Percentiles rank a stretch among this genome's conserved stretches.
These are phyloP conservation scores for Calameuta idolon DNA, from an alignment of 2,888 invertebrate species.

Conservation along the genomic window DNA sequence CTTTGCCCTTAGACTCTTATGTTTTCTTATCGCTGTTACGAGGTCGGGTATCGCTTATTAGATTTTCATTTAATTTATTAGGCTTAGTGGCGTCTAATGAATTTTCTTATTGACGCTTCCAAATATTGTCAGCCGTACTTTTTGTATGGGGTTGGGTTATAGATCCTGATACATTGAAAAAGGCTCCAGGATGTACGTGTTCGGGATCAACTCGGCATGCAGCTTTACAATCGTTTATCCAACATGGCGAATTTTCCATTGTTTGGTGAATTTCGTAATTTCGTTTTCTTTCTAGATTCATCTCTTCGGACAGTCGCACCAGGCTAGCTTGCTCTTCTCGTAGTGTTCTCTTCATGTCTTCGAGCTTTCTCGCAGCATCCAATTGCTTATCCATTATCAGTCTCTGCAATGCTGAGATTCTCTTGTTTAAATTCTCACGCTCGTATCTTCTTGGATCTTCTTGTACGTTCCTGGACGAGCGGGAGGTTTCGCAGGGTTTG, in stretches of 20 bases:
- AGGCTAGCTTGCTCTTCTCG: slow-evolving; percentile 51
- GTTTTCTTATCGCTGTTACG: neutral
- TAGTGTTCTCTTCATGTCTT: slow-evolving; percentile 46
- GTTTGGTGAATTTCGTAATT: slow-evolving; percentile 46
- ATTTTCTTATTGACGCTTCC: neutral
- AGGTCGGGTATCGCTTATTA: neutral
- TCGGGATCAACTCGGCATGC: slow-evolving; percentile 30
- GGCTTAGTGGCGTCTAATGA: neutral
- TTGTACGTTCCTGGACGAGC: slow-evolving; percentile 22
- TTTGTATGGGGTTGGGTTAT: neutral
- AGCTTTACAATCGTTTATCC: slow-evolving; percentile 33
- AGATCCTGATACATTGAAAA: neutral
- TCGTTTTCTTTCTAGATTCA: slow-evolving; percentile 50
- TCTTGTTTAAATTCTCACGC: slow-evolving; percentile 47
- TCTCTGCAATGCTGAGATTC: slow-evolving; percentile 54
- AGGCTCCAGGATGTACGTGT: neutral
- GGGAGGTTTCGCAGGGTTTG: slow-evolving; percentile 3
- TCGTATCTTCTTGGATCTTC: slow-evolving; percentile 22
- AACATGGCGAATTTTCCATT: slow-evolving; percentile 38
- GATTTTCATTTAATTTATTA: neutral
- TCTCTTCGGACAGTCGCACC: slow-evolving; percentile 47
- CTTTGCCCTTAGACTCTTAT: neutral
- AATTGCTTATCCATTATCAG: slow-evolving; percentile 53
- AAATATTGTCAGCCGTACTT: neutral
- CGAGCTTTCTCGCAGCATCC: slow-evolving; percentile 47